These are phyloP conservation scores for Nestor notabilis DNA, from an alignment of 2,113 vertebrate genomes.

Conservation along the genomic window DNA sequence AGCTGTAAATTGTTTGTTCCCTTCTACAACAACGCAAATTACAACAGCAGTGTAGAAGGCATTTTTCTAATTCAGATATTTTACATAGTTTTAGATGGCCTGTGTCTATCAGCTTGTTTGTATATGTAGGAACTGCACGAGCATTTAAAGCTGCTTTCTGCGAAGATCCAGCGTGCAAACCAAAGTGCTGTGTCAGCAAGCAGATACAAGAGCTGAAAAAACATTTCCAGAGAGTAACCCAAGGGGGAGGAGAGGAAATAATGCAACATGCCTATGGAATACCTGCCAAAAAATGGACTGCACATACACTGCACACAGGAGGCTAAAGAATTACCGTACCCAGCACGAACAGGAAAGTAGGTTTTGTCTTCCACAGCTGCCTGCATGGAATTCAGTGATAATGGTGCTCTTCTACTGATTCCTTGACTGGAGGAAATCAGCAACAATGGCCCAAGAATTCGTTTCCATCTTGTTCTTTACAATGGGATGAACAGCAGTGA, in stretches of 20 bases:
- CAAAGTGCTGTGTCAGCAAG: slow-evolving; percentile 27
- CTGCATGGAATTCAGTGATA: slow-evolving; percentile 4
- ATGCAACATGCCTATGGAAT: neutral
- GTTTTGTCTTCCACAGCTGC: slow-evolving; percentile 38
- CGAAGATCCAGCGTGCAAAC: slow-evolving; percentile 20
- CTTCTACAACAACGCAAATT: neutral
- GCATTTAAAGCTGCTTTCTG: slow-evolving; percentile 40
- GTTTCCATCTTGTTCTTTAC: neutral
- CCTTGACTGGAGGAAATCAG: neutral
- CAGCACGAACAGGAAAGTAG: neutral
- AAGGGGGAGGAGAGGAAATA: slow-evolving; percentile 10
- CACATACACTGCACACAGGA: slow-evolving; percentile 1
- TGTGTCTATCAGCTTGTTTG: neutral
- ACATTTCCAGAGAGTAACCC: slow-evolving; percentile 18
- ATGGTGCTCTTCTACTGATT: neutral
- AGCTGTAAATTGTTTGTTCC: neutral
- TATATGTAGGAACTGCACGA: neutral
- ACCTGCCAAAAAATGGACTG: slow-evolving; percentile 41
- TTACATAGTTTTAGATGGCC: neutral
- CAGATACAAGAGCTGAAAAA: slow-evolving; percentile 22
- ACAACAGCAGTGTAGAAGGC: neutral
- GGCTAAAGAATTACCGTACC: slow-evolving; percentile 21
- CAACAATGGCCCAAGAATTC: neutral
- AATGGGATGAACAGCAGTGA: neutral
- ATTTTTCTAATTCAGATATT: neutral